Percentiles rank a stretch among this genome's conserved stretches.
These are phyloP conservation scores for Nemurella pictetii DNA, from an alignment of 2,888 invertebrate species.

Conservation along the genomic window DNA sequence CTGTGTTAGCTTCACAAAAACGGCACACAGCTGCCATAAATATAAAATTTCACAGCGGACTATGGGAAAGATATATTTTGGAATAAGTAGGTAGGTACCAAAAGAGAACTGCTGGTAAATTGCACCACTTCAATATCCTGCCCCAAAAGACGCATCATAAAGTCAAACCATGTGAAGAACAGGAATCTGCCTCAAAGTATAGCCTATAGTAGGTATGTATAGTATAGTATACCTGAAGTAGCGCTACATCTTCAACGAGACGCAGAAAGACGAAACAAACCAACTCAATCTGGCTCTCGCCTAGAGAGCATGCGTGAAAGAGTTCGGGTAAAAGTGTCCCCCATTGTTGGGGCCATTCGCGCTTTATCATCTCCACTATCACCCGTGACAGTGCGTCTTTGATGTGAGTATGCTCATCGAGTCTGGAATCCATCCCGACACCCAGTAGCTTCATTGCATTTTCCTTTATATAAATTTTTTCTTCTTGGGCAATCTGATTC, in stretches of 20 bases:
- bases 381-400: constrained; percentile 86
- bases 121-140: too few species aligned
- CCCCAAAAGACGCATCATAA: too few species aligned
- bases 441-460: constrained; percentile 83
- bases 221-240: constrained; percentile 67
- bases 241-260: constrained; percentile 90
- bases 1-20: too few species aligned
- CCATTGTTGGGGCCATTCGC: constrained; percentile 99
- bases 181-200: constrained; percentile 11
- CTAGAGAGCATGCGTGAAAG: constrained; percentile 77
- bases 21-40: too few species aligned
- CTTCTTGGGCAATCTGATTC: constrained; percentile 84
- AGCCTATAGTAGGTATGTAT: neutral
- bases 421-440: constrained; percentile 74
- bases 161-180: too few species aligned
- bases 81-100: too few species aligned
- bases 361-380: constrained; percentile 95
- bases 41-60: too few species aligned
- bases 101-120: too few species aligned
- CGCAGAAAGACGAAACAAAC: constrained; percentile 86
- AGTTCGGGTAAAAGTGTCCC: constrained; percentile 81
- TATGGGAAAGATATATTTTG: too few species aligned
- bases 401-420: constrained; percentile 71
- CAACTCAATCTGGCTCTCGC: constrained; percentile 87
- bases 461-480: constrained; percentile 89